Percentiles rank a stretch among this genome's conserved stretches.
Evolutionary conservation across 2,113 vertebrate genomes (phyloP).

Genomic region (Pongo abelii): DNA sequence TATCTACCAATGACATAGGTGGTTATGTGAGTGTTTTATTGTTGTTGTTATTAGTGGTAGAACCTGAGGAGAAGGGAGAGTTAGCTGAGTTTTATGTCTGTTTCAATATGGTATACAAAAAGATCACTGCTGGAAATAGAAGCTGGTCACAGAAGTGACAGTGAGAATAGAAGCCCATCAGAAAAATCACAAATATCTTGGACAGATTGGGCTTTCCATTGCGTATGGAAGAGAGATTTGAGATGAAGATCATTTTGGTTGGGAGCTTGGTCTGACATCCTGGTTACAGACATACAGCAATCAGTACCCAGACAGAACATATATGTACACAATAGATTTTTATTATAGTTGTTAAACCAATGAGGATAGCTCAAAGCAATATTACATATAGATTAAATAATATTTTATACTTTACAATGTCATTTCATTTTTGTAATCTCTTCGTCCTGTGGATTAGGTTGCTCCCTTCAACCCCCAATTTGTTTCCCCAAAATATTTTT

Average conservation of each 20-base stretch:
- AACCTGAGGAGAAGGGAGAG: not conserved
- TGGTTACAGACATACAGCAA: not conserved
- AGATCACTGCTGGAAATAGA: not conserved
- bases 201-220: not conserved
- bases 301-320: not conserved
- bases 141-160: not conserved
- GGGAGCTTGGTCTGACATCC: not conserved
- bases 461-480: accelerated
- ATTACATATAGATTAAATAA: not conserved
- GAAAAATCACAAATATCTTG: not conserved
- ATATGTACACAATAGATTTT: not conserved
- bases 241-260: not conserved
- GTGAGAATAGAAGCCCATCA: not conserved
- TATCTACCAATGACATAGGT: not conserved
- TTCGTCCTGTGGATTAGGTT: not conserved
- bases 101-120: not conserved
- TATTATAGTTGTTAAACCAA: not conserved
- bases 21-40: not conserved
- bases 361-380: not conserved
- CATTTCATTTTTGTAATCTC: not conserved
- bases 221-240: not conserved
- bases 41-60: not conserved
- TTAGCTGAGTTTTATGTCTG: not conserved
- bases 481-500: not conserved
- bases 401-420: not conserved